These are phyloP conservation scores for Bubo bubo DNA, from an alignment of 2,113 vertebrate species.

Conservation along the genomic window DNA sequence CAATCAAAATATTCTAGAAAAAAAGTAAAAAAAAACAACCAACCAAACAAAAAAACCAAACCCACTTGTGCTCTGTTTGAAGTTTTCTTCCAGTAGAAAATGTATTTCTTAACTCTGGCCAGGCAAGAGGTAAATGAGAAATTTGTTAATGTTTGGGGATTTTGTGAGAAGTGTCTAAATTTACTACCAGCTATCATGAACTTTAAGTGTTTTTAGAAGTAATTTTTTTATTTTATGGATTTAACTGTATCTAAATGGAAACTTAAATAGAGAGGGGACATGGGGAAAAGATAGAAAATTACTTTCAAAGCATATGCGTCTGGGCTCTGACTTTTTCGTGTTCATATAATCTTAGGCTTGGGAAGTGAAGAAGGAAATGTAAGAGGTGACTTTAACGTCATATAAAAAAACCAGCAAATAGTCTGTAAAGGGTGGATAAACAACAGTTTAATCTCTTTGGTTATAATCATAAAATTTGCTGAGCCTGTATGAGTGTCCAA, in stretches of 20 bases:
- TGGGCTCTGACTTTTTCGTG: background rate
- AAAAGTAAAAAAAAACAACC: background rate
- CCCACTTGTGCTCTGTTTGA: background rate
- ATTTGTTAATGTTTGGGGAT: background rate
- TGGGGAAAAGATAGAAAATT: background rate
- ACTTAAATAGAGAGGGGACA: background rate
- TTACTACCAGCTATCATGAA: background rate
- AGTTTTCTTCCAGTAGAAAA: background rate
- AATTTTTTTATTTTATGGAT: background rate
- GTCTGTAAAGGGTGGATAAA: background rate
- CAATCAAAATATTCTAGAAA: background rate
- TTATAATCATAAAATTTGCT: background rate
- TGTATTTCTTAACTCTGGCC: background rate
- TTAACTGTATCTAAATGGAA: background rate
- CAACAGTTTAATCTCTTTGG: background rate
- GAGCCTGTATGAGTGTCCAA: background rate
- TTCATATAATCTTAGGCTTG: background rate
- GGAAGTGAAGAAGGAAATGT: background rate
- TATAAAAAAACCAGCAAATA: background rate
- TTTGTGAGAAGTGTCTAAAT: background rate
- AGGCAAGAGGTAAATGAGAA: background rate
- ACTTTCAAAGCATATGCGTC: background rate
- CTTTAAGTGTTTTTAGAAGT: background rate
- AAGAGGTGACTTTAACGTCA: background rate
- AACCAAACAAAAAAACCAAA: background rate